Base-by-base conservation (phyloP, 2,888 invertebrate species). In the Proisotoma minuta region DNA sequence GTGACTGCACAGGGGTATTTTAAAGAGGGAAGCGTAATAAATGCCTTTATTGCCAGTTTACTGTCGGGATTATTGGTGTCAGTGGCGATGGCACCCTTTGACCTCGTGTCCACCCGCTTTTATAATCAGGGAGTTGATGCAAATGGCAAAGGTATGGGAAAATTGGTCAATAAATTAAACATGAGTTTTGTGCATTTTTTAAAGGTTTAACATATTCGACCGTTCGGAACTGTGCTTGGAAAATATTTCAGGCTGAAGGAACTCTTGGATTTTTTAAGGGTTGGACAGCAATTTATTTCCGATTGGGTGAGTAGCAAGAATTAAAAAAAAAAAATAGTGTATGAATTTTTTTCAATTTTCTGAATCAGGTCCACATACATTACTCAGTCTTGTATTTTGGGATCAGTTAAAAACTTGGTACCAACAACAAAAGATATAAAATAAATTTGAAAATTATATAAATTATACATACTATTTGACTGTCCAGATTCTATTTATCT, bases 281-380 rank as follows among this genome's bases (percentile, higher is more conserved):
- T 2, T 84, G 91, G 66, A 87, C 87, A 50, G 91, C 94, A 0
- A 89, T 88, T 74, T 92, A 93, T 79, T 78, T 93, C 61, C 81
- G 96, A 65, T 83, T 94, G 48, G 95, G 92, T n/a, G n/a, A n/a
- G n/a, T n/a, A n/a, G n/a, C n/a, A 0, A 95, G 95, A 0, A 95
- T 96, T 76, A 89, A 92, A 0, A n/a, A n/a, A n/a, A n/a, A n/a
- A n/a, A n/a, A n/a, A n/a, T n/a, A n/a, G n/a, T n/a, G n/a, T n/a
- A n/a, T n/a, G n/a, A n/a, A n/a, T n/a, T n/a, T 87, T 94, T 1
- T 77, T 96, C 1, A 52, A 50, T 54, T 20, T 48, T 18, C 10
- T 51, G 39, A 52, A n/a, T n/a, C n/a, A n/a, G n/a, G n/a, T 28
- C 39, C 63, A 22, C 24, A 54, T 24, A 63, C 63, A 1, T 47